Base-by-base conservation (phyloP, 2,113 vertebrate species). In the Pogona vitticeps region DNA sequence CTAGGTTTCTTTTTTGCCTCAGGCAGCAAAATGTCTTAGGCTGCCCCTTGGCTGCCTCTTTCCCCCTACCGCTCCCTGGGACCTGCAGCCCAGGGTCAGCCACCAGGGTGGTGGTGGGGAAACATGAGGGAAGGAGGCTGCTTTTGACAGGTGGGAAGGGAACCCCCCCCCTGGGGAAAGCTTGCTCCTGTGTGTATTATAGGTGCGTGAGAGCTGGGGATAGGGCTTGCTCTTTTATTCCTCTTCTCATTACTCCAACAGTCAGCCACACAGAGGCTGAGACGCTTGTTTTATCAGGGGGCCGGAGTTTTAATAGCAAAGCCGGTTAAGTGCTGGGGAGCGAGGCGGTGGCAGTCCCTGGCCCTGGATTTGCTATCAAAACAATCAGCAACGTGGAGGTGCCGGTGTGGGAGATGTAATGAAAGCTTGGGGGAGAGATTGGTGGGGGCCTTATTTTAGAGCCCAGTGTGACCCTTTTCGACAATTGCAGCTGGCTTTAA, bases 351-450 rank as follows among this genome's bases (percentile, higher is more conserved):
- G n/a, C n/a, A n/a, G n/a, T n/a, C 70, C 56, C 70, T 1, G 17
- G 3, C 1, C 0, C 84, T 0, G 86, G 89, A 12, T 92, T 84
- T 89, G 70, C 88, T 84, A 0, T 88, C 0, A 14, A 28, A 75
- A 0, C 86, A 20, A 31, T 0, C 2, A 1, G 58, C 7, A 40
- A 1, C n/a, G 87, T 75, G 18, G 88, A 89, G 76, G 15, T 26
- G 0, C 0, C 2, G 80, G 83, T 76, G 67, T 70, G 2, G 20
- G 46, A 61, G 0, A 0, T 28, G 85, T 94, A 92, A 93, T 90
- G 91, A 93, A 80, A 90, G 89, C 94, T 80, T 90, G 14, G 67
- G 92, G 89, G 91, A 94, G 86, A 40, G 82, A 6, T 6, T n/a
- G n/a, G n/a, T n/a, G n/a, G 0, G 73, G 56, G 92, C 90, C 89